Conservation (phyloP, 2,113 vertebrate species). For the Amphiprion ocellaris region DNA sequence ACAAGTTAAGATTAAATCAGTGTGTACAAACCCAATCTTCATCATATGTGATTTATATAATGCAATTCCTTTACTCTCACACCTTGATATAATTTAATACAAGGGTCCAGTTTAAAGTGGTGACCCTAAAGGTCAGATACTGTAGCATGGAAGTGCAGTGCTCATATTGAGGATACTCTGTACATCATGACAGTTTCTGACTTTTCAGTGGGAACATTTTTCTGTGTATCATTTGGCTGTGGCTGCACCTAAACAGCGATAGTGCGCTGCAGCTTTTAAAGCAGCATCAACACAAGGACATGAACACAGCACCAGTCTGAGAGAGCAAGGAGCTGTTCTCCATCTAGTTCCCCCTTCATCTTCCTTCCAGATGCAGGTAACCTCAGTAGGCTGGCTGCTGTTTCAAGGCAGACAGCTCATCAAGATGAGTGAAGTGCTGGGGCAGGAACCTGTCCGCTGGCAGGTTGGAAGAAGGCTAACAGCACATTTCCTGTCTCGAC, state of each 20-base stretch:
- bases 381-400: constrained; percentile 33
- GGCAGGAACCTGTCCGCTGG: constrained; percentile 31
- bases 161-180: neutral
- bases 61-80: neutral
- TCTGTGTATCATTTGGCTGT: neutral
- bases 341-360: constrained; percentile 6
- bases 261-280: neutral
- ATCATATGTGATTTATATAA: neutral
- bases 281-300: neutral
- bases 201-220: constrained; percentile 1
- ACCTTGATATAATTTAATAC: neutral
- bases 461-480: constrained; percentile 3
- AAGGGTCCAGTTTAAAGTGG: neutral
- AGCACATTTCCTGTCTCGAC: constrained; percentile 24
- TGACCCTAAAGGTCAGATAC: neutral
- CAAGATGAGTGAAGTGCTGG: constrained; percentile 50
- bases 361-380: constrained; percentile 24
- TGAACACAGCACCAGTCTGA: neutral
- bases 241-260: neutral
- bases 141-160: neutral
- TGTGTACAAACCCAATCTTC: neutral
- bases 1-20: neutral
- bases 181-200: neutral
- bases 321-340: constrained; percentile 3
- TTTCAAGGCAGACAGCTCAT: constrained; percentile 60